A percentile compares a stretch with the other conserved stretches of the same genome.
Conservation (phyloP, 2,797 vertebrate genomes). For the Dromococcyx pavoninus region DNA sequence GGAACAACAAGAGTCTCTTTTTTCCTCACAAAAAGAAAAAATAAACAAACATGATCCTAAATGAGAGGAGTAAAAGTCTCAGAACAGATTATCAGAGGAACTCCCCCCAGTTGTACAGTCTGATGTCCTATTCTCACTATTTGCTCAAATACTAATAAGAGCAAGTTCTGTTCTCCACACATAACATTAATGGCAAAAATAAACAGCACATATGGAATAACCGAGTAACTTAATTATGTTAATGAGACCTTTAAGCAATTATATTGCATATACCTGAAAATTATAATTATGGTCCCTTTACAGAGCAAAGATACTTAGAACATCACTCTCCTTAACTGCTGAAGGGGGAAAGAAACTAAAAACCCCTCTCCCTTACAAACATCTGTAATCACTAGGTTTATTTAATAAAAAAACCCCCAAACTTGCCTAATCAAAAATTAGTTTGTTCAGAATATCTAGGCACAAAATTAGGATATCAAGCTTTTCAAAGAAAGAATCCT, state of each 20-base stretch:
- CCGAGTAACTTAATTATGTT: not conserved
- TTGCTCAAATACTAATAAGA: not conserved
- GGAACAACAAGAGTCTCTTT: not conserved
- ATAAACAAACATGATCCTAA: not conserved
- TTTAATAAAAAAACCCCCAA: not conserved
- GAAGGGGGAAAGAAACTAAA: not conserved
- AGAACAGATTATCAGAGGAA: not conserved
- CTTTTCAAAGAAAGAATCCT: not conserved
- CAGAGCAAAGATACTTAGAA: not conserved
- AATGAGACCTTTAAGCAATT: not conserved
- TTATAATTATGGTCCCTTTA: not conserved
- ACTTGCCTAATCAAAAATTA: not conserved
- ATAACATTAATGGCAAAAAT: not conserved
- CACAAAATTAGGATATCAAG: not conserved
- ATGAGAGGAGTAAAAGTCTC: not conserved
- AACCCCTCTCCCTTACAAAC: not conserved
- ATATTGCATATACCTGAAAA: not conserved
- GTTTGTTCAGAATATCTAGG: not conserved
- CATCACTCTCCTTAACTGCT: not conserved
- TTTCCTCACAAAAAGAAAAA: not conserved
- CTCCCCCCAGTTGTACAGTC: not conserved
- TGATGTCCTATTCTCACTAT: rapidly evolving
- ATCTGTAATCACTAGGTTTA: not conserved
- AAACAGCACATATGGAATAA: not conserved
- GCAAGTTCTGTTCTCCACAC: not conserved